A percentile compares a stretch with the other conserved stretches of the same genome.
Evolutionary conservation across 2,888 invertebrate genomes (phyloP).

Genomic region (Diplazon laetatorius): DNA sequence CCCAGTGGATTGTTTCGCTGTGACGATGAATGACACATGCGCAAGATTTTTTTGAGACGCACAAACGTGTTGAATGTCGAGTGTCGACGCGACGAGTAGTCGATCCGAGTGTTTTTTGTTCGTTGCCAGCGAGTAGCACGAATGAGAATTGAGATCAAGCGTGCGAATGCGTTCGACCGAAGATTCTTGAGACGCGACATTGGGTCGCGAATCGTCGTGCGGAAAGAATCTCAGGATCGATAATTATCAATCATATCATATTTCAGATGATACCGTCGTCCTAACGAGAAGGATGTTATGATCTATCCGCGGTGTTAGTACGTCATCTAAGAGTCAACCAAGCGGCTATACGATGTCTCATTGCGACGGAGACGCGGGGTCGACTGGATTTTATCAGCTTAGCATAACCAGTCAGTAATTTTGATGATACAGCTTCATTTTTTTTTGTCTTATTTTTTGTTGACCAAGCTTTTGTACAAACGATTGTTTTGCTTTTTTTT

Average conservation of each 20-base stretch:
- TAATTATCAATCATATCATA: not conserved
- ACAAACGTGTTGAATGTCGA: not conserved
- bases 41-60: constrained; percentile 6
- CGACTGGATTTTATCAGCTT: constrained; percentile 86
- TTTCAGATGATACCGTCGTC: constrained; percentile 56
- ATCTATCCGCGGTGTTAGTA: constrained; percentile 57
- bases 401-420: constrained; percentile 86
- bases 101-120: too few species aligned
- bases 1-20: not conserved
- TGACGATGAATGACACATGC: not conserved
- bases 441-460: not conserved
- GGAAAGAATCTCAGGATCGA: not conserved
- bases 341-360: constrained; percentile 78
- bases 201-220: not conserved
- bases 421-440: not conserved
- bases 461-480: too few species aligned
- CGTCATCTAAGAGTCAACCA: constrained; percentile 40
- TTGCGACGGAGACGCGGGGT: constrained; percentile 80
- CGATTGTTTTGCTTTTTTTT: constrained; percentile 30
- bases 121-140: too few species aligned
- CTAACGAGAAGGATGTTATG: constrained; percentile 60
- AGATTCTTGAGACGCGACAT: not conserved
- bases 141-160: too few species aligned
- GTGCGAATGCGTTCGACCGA: not conserved
- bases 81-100: too few species aligned